phyloP scores from a whole-genome alignment of 1,140 invertebrate species.

The Bombus consobrinus region DNA sequence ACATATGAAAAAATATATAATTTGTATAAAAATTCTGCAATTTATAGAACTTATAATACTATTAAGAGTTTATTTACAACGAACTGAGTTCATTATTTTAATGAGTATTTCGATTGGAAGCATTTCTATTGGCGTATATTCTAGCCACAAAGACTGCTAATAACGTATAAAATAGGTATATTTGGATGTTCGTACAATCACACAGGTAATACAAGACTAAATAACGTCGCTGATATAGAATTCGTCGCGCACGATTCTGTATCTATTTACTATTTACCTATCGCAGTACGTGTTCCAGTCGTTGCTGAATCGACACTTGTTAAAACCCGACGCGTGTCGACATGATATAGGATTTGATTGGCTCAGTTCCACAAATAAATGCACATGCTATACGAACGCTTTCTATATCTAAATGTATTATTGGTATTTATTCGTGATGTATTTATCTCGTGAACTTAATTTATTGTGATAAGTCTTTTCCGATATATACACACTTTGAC shows the following conservation, averaged over 20 bases:
- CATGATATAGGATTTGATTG: slow-evolving; percentile 31
- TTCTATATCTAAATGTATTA: background rate
- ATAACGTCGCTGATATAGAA: slow-evolving; percentile 20
- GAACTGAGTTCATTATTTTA: background rate
- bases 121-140: background rate
- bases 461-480: background rate
- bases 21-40: background rate
- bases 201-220: background rate
- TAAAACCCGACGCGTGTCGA: slow-evolving; percentile 46
- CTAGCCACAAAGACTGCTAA: background rate
- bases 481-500: background rate
- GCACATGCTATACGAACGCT: background rate
- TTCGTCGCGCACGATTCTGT: slow-evolving; percentile 1
- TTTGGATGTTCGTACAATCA: background rate
- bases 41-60: background rate
- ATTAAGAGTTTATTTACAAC: background rate
- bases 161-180: background rate
- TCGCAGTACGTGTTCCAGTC: slow-evolving; percentile 28
- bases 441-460: background rate
- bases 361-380: slow-evolving; percentile 6
- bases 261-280: slow-evolving; percentile 26
- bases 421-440: background rate
- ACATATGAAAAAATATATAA: too few species aligned
- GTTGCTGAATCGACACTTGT: slow-evolving; percentile 46
- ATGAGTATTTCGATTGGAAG: background rate